Evolutionary conservation across 2,888 invertebrate genomes (phyloP).

Genomic region (Podabrus alpinus): DNA sequence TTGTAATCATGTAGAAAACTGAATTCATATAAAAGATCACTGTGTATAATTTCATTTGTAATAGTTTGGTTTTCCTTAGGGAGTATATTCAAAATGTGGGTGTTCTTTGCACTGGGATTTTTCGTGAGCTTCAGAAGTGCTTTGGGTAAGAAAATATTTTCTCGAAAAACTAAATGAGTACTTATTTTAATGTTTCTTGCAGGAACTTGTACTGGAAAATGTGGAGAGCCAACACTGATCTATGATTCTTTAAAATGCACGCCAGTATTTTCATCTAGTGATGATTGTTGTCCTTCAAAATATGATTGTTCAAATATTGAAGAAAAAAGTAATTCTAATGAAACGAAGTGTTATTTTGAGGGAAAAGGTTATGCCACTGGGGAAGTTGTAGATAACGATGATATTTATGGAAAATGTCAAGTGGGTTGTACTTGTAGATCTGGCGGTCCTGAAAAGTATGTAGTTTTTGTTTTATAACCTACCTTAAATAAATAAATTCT

Average conservation of each 20-base stretch:
- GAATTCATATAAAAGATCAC: no score
- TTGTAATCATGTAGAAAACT: no score
- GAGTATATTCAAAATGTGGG: not conserved
- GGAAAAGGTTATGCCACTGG: constrained; percentile 26
- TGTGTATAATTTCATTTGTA: no score
- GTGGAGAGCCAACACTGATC: not conserved
- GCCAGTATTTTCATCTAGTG: constrained; percentile 18
- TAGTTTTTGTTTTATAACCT: not conserved
- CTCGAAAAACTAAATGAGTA: no score
- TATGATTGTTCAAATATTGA: constrained; percentile 19
- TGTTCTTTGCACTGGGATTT: not conserved
- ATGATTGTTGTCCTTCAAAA: constrained; percentile 31
- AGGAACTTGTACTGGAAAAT: not conserved
- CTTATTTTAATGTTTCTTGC: not conserved
- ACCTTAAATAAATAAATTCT: not conserved
- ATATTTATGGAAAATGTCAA: constrained; percentile 25
- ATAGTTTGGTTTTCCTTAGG: no score
- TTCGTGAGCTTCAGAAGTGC: not conserved
- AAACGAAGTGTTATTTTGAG: constrained; percentile 22
- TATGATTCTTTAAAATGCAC: constrained; percentile 22
- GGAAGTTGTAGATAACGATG: constrained; percentile 17
- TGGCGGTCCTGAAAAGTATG: not conserved
- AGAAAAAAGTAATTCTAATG: not conserved
- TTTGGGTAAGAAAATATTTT: not conserved
- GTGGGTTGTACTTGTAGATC: constrained; percentile 26